Evolutionary conservation across 2,888 invertebrate genomes (phyloP).

Genomic region (Limnephilus lunatus): DNA sequence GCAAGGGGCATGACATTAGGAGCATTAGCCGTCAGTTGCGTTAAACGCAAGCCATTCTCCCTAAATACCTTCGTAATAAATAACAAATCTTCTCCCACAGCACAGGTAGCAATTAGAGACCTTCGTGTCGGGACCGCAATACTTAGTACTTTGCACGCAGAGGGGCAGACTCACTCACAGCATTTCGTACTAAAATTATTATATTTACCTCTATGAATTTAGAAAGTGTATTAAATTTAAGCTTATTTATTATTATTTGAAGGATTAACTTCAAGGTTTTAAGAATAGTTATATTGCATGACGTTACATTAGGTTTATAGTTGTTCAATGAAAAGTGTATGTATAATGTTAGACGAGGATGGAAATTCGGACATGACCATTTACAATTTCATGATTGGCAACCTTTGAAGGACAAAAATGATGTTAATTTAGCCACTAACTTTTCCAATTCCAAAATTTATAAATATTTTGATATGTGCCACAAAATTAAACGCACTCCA

Average conservation of each 20-base stretch:
- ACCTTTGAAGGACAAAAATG: no score
- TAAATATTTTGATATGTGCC: no score
- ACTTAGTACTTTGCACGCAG: neutral
- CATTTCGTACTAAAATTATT: neutral
- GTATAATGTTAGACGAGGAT: no score
- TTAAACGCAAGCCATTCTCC: conserved; percentile 21
- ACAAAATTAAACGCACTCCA: no score
- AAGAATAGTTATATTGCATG: neutral
- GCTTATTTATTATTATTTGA: neutral
- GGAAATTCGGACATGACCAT: no score
- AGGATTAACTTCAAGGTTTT: neutral
- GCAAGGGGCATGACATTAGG: conserved; percentile 7
- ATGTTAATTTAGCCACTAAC: no score
- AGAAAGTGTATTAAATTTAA: neutral
- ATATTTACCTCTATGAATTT: neutral
- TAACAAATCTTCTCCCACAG: conserved; percentile 40
- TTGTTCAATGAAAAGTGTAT: no score
- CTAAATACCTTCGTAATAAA: conserved; percentile 4
- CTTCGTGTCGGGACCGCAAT: conserved; percentile 31
- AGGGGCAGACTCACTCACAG: neutral
- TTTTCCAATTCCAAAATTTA: no score
- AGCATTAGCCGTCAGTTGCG: conserved; percentile 18
- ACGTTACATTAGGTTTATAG: neutral
- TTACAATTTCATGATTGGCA: no score
- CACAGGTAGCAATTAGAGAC: conserved; percentile 29